These are phyloP conservation scores for Pheosia gnoma DNA, from an alignment of 2,888 invertebrate species.

Conservation along the genomic window DNA sequence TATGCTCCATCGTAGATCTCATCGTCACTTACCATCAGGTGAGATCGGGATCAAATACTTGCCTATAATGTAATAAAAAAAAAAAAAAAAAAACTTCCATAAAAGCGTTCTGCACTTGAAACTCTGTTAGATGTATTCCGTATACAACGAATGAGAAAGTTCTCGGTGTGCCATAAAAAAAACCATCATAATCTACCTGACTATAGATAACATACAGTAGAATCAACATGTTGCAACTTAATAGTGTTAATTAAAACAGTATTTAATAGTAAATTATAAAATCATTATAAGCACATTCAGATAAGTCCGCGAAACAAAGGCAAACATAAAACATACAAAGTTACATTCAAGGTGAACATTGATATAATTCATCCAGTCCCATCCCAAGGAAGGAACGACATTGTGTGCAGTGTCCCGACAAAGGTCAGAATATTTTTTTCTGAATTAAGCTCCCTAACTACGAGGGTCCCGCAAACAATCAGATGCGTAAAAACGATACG, in stretches of 20 bases:
- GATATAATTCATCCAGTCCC: neutral
- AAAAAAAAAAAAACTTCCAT: no score
- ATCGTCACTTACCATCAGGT: no score
- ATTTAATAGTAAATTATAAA: no score
- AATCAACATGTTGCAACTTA: neutral
- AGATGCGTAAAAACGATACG: constrained; percentile 16
- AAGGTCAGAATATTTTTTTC: constrained; percentile 5
- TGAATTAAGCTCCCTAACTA: constrained; percentile 17
- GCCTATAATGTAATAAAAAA: no score
- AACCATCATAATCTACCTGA: no score
- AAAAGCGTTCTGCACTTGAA: neutral
- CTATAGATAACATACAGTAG: no score
- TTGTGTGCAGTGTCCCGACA: neutral
- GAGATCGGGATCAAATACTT: no score
- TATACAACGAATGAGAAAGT: neutral
- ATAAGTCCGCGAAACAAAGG: neutral
- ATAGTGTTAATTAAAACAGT: neutral
- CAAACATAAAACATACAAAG: neutral
- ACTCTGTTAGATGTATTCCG: neutral
- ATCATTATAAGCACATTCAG: no score
- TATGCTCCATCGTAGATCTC: no score
- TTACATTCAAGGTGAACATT: neutral
- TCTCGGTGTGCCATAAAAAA: neutral
- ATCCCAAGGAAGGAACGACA: neutral
- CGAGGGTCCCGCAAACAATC: constrained; percentile 9